Evolutionary conservation across 2,113 vertebrate genomes (phyloP), one percentile per base, ranked within the genome.

Genomic region (Glaucidium brasilianum): DNA sequence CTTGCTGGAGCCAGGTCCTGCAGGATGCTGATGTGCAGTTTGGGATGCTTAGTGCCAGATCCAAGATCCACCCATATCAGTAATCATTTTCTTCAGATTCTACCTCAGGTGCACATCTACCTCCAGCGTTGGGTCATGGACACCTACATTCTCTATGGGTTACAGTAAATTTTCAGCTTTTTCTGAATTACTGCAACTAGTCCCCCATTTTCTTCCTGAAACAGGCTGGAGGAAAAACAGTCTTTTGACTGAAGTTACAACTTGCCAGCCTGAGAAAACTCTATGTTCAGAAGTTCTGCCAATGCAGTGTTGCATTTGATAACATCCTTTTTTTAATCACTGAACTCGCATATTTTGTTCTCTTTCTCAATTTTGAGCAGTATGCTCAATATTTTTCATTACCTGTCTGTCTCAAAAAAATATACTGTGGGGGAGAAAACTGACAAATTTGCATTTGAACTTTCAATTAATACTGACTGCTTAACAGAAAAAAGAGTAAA

Each of bases 21-120:
- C 58, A 60, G 63, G 73, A 34, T 14, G 32, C 59, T 27, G 22
- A 19, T 11, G 41, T 17, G 59, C 53, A 35, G 16, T 45, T 6
- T 68, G 73, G 53, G 67, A 53, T 73, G 37, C 43, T 68, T 73
- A 30, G 41, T 34, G n/a, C 37, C 66, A 74, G 55, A 43, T 35
- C n/a, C 52, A 21, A 62, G 39, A 41, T 5, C 34, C 25, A 34
- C 6, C 15, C 4, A 0, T 6, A 11, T 0, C 23, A 26, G 30
- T 16, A 19, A 59, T 2, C 2, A 3, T 27, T 79, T 62, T 12
- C 50, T 59, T 71, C 55, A 88, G 34, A 19, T 47, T 73, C 64
- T 19, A 18, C 34, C 62, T 23, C 17, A 59, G 32, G 41, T 3
- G 13, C 27, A 35, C 37, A 35, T 7, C 52, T 37, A 13, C n/a